phyloP scores from a whole-genome alignment of 2,113 vertebrate genomes.

The Caretta caretta region DNA sequence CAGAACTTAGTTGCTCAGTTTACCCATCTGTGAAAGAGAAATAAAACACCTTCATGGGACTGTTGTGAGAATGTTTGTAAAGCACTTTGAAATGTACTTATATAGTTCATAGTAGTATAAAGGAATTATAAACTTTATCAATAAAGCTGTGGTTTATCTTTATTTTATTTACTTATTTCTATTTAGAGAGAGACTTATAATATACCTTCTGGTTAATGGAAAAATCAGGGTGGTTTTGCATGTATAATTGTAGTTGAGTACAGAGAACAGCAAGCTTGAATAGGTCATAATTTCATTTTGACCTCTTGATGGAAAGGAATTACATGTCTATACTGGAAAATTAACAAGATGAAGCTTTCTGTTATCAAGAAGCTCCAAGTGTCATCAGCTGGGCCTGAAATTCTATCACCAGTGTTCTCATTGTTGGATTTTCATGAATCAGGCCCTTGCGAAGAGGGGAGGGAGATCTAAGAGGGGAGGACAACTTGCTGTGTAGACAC shows the following conservation, averaged over 20 bases:
- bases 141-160: conserved; percentile 4
- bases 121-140: conserved; percentile 24
- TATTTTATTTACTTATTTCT: conserved; percentile 21
- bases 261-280: conserved; percentile 21
- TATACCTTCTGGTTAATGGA: background rate
- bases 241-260: background rate
- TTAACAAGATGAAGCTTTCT: background rate
- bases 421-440: background rate
- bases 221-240: conserved; percentile 34
- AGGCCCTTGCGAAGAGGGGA: background rate
- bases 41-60: background rate
- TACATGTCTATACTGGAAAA: background rate
- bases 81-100: background rate
- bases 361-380: background rate
- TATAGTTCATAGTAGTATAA: background rate
- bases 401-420: background rate
- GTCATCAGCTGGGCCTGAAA: background rate
- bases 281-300: conserved; percentile 4
- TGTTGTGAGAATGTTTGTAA: background rate
- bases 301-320: conserved; percentile 32
- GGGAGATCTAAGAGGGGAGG: background rate
- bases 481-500: background rate
- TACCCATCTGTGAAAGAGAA: background rate
- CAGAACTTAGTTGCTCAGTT: background rate
- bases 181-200: background rate